Percentiles rank a stretch among this genome's conserved stretches.
phyloP scores from a whole-genome alignment of 2,888 invertebrate species.

The Drosophila aldrichi region DNA sequence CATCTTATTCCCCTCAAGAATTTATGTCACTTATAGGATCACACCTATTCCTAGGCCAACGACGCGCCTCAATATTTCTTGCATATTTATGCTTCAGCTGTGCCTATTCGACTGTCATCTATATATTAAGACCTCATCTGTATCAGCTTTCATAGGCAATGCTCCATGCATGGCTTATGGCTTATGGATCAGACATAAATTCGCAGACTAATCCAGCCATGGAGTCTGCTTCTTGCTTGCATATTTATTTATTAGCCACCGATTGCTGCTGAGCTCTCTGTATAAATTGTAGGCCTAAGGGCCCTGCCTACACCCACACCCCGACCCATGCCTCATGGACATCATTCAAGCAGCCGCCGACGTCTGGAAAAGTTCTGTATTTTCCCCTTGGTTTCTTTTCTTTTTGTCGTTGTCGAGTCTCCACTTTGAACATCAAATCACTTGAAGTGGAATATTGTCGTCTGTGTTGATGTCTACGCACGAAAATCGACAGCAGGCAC shows the following conservation, averaged over 20 bases:
- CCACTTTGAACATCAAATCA: constrained; percentile 67
- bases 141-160: not conserved
- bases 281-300: constrained; percentile 20
- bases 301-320: not conserved
- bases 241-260: constrained; percentile 25
- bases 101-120: not conserved
- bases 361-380: constrained; percentile 67
- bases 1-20: not conserved
- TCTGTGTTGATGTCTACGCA: constrained; percentile 68
- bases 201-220: not conserved
- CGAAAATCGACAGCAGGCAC: constrained; percentile 50
- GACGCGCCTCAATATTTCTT: not conserved
- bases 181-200: constrained; percentile 9
- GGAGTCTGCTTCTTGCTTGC: not conserved
- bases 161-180: not conserved
- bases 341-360: constrained; percentile 49
- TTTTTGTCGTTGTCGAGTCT: constrained; percentile 33
- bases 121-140: not conserved
- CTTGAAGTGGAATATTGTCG: constrained; percentile 74
- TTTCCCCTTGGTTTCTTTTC: not conserved
- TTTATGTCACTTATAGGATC: not conserved
- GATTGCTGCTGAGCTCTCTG: not conserved
- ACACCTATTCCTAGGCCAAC: not conserved
- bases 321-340: not conserved
- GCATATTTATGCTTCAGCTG: not conserved